Conservation (phyloP, 2,113 vertebrate genomes). For the Chionodraco myersi region DNA sequence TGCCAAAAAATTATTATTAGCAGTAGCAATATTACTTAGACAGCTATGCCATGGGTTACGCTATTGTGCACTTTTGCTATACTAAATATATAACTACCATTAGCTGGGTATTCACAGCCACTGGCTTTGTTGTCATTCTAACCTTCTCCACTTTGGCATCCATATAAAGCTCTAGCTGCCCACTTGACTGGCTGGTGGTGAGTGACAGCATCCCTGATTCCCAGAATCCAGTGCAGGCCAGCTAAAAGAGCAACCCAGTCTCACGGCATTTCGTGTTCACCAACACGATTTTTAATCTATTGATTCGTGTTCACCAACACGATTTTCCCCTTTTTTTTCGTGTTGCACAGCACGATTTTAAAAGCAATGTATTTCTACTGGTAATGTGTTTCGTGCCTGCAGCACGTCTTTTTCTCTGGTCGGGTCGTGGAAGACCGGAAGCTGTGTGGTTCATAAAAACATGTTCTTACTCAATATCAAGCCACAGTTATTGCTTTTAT, state of each 20-base stretch:
- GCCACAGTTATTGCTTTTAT: too few relatives aligned
- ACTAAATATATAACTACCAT: slow-evolving; percentile 44
- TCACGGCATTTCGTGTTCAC: too few relatives aligned
- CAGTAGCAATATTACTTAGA: background rate
- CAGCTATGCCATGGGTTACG: background rate
- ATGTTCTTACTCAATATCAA: too few relatives aligned
- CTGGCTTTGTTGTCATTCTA: slow-evolving; percentile 33
- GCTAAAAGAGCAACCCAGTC: background rate
- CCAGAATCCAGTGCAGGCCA: slow-evolving; percentile 56
- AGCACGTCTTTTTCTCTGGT: too few relatives aligned
- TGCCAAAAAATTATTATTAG: background rate
- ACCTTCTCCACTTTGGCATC: slow-evolving; percentile 40
- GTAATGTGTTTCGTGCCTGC: too few relatives aligned
- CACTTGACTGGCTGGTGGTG: slow-evolving; percentile 58
- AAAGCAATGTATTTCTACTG: too few relatives aligned
- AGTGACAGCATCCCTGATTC: slow-evolving; percentile 66
- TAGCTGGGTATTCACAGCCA: slow-evolving; percentile 32
- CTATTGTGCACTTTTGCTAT: slow-evolving; percentile 6
- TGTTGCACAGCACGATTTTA: too few relatives aligned
- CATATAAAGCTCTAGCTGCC: slow-evolving; percentile 59
- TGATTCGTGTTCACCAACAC: too few relatives aligned
- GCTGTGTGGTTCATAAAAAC: too few relatives aligned
- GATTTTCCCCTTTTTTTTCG: too few relatives aligned
- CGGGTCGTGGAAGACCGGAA: too few relatives aligned
- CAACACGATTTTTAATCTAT: too few relatives aligned